These are phyloP conservation scores for Pachypanchax playfairii DNA, from an alignment of 2,113 vertebrate genomes.

Conservation along the genomic window DNA sequence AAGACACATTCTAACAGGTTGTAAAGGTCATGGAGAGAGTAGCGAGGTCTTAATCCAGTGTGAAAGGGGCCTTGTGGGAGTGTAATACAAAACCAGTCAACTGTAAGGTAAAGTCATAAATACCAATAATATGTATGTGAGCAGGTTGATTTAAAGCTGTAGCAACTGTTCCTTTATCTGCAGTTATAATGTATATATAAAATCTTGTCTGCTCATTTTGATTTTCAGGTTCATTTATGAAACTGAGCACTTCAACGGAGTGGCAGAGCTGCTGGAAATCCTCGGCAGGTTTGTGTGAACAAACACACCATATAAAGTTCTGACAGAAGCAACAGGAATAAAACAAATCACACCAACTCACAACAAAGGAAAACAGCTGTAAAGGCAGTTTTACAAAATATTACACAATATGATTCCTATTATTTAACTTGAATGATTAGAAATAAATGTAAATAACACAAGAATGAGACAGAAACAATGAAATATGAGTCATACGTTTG, in stretches of 20 bases:
- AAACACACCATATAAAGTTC: not conserved
- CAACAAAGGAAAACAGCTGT: too few relatives aligned
- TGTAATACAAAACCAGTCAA: too few relatives aligned
- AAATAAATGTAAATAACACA: slow-evolving; percentile 23
- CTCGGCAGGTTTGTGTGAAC: slow-evolving; percentile 69
- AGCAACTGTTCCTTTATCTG: not conserved
- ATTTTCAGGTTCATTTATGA: slow-evolving; percentile 75
- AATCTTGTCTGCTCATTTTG: not conserved
- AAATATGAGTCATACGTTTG: slow-evolving; percentile 35
- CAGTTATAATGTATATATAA: not conserved
- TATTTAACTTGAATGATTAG: slow-evolving; percentile 17
- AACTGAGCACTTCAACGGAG: slow-evolving; percentile 78
- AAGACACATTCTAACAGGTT: too few relatives aligned
- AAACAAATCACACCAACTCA: too few relatives aligned
- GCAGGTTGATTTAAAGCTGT: too few relatives aligned
- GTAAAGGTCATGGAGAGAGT: too few relatives aligned
- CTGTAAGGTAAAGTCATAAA: too few relatives aligned
- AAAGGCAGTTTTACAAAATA: too few relatives aligned
- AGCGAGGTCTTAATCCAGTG: too few relatives aligned
- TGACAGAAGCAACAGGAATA: not conserved
- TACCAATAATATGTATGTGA: too few relatives aligned
- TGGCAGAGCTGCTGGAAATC: slow-evolving; percentile 75
- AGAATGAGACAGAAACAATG: slow-evolving; percentile 9
- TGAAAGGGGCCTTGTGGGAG: too few relatives aligned
- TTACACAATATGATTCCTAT: too few relatives aligned